Percentiles rank a stretch among this genome's conserved stretches.
Conservation (phyloP, 1,140 invertebrate genomes). For the Psilanteris sp. region DNA sequence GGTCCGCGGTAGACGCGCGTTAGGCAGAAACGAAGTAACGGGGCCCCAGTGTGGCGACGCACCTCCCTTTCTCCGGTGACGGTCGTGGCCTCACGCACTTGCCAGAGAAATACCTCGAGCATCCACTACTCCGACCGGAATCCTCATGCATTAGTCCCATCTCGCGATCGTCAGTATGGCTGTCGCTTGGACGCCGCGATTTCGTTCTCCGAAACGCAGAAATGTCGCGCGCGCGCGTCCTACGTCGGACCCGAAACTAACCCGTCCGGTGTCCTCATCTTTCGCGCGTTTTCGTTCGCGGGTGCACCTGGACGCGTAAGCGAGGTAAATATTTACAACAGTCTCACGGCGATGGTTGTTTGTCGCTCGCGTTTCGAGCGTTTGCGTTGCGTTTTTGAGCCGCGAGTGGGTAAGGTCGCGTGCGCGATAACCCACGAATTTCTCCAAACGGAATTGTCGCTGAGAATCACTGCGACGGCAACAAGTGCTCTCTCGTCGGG, state of each 20-base stretch:
- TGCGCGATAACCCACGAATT: slow-evolving; percentile 3
- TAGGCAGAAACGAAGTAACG: slow-evolving; percentile 37
- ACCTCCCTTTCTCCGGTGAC: slow-evolving; percentile 52
- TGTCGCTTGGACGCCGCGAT: slow-evolving; percentile 37
- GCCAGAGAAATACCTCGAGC: slow-evolving; percentile 18
- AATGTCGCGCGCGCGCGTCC: background rate
- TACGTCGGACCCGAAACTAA: no score
- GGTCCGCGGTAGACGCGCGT: no score
- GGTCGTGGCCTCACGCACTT: slow-evolving; percentile 25
- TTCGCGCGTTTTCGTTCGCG: no score
- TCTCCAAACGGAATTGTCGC: no score
- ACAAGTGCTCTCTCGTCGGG: slow-evolving; percentile 12
- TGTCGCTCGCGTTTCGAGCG: no score
- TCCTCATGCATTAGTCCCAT: slow-evolving; percentile 31
- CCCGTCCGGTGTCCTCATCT: no score
- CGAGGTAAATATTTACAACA: no score
- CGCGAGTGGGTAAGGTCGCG: background rate
- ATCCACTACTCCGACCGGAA: slow-evolving; percentile 19
- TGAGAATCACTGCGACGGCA: slow-evolving; percentile 24
- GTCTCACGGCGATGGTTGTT: no score
- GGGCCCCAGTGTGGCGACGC: slow-evolving; percentile 47
- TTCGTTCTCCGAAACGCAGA: background rate
- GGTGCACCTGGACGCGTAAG: no score
- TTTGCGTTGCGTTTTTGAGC: background rate
- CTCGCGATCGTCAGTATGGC: slow-evolving; percentile 45